Evolutionary conservation across 1,140 invertebrate species (phyloP).

Genomic region (Hyphantria cunea): DNA sequence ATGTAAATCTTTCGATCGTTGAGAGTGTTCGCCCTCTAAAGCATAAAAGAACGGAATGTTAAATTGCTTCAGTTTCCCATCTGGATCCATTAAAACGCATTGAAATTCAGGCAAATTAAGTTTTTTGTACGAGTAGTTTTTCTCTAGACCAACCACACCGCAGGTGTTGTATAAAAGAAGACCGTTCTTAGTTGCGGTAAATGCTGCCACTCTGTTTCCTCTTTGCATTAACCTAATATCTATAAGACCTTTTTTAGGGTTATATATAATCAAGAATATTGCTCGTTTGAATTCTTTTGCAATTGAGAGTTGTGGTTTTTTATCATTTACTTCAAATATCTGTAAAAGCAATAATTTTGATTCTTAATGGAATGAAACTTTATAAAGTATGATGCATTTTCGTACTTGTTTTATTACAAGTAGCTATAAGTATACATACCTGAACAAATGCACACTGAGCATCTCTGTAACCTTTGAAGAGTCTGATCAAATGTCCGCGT

Average conservation of each 20-base stretch:
- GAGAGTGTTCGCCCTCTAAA: conserved; percentile 93
- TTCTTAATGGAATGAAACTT: too few species aligned
- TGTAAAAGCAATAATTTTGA: conserved; percentile 37
- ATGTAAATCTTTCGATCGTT: conserved; percentile 93
- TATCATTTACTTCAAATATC: conserved; percentile 74
- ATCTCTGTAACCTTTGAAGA: conserved; percentile 97
- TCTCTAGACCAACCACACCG: conserved; percentile 87
- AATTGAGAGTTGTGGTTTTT: conserved; percentile 63
- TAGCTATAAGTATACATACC: conserved; percentile 66
- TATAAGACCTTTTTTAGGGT: conserved; percentile 72
- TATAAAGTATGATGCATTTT: too few species aligned
- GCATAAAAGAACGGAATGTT: conserved; percentile 95
- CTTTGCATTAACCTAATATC: conserved; percentile 84
- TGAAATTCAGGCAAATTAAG: conserved; percentile 84
- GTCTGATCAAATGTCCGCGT: conserved; percentile 89
- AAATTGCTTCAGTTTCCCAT: conserved; percentile 91
- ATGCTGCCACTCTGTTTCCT: conserved; percentile 94
- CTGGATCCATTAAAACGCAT: conserved; percentile 91
- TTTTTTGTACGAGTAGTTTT: conserved; percentile 67
- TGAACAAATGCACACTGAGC: conserved; percentile 96
- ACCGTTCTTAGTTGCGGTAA: conserved; percentile 92
- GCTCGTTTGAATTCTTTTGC: conserved; percentile 67
- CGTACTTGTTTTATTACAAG: too few species aligned
- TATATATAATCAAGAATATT: conserved; percentile 72
- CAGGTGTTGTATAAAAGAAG: conserved; percentile 90